Base-by-base conservation (phyloP, 2,888 invertebrate species). In the Sminthurinus aureus region DNA sequence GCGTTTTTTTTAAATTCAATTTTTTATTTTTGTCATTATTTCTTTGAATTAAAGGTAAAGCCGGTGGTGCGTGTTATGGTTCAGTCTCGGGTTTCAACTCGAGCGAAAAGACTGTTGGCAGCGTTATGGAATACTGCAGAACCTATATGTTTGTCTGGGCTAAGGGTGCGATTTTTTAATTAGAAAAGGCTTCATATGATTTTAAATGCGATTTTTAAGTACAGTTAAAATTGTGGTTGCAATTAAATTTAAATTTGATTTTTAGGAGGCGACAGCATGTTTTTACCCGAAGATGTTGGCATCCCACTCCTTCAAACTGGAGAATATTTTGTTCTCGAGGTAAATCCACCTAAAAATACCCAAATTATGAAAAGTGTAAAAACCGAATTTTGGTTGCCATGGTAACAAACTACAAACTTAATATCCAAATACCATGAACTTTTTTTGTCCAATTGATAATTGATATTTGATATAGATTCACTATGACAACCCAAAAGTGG, bases 261-360 rank as follows among this genome's bases (percentile, higher is more conserved):
- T 64, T 18, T n/a, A 64, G 64, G 64, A 4, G 64, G 64, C 0
- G 67, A 67, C 22, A 9, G 20, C n/a, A 11, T 67, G 20, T 67
- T 75, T 38, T 50, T 75, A 15, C 81, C 81, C 0, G 38, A 74
- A 22, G 12, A 81, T 22, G 81, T 81, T 1, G 81, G 81, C 6
- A 66, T 81, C 26, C 81, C 81, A 50, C 8, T 81, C 11, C 20
- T n/a, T n/a, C 64, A 75, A n/a, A 66, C 24, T 9, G 69, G 24
- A 0, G 81, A 81, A 64, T 81, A 81, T 26, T 81, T 81, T 20
- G n/a, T 81, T 15, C 24, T 81, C 4, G 81, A 81, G 64, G 50
- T 81, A 64, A 75, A 81, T n/a, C n/a, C n/a, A n/a, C n/a, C n/a
- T 64, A 75, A 81, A 20, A 66, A 81, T 64, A 75, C 66, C 24